These are phyloP conservation scores for Gobio gobio DNA, from an alignment of 2,113 vertebrate species.

Conservation along the genomic window DNA sequence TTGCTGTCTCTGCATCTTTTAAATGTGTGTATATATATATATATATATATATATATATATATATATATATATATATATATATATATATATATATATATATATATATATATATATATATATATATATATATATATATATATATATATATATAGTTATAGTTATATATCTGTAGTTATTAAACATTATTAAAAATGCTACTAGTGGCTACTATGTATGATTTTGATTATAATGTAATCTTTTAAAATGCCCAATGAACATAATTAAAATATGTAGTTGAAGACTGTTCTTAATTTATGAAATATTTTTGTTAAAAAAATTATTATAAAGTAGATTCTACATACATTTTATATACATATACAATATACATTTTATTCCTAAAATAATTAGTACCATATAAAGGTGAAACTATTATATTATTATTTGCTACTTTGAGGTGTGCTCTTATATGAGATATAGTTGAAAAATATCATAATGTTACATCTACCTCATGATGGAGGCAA, in stretches of 20 bases:
- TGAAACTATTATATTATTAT: not conserved
- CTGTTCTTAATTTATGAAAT: not conserved
- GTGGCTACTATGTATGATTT: no score
- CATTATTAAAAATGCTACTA: not conserved
- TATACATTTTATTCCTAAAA: not conserved
- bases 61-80: no score
- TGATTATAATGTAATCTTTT: no score
- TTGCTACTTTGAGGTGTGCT: not conserved
- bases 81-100: no score
- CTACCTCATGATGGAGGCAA: not conserved
- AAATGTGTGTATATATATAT: no score
- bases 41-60: no score
- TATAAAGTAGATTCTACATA: not conserved
- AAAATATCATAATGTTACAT: not conserved
- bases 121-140: no score
- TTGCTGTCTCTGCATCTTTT: no score
- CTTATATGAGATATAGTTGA: not conserved
- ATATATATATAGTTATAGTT: no score
- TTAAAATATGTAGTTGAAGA: not conserved
- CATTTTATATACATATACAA: no score
- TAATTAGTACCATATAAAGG: not conserved
- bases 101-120: no score
- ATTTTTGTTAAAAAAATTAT: not conserved
- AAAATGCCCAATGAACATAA: not conserved
- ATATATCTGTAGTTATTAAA: no score